These are phyloP conservation scores for Takifugu bimaculatus DNA, from an alignment of 2,113 vertebrate genomes.

Conservation along the genomic window DNA sequence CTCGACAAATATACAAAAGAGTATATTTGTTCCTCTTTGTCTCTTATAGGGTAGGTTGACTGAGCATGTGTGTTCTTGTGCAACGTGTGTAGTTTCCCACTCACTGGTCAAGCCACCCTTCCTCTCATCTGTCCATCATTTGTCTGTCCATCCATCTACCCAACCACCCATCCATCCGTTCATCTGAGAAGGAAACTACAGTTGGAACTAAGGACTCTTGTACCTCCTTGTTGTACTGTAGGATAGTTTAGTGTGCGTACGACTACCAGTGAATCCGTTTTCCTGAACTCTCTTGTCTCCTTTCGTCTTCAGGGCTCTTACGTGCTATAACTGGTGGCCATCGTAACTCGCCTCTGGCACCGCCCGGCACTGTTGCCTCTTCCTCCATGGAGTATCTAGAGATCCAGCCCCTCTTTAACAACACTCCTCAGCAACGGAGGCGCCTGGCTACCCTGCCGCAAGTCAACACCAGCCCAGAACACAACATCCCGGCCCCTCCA, in stretches of 20 bases:
- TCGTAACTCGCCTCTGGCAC: constrained; percentile 78
- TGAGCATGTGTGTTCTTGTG: constrained; percentile 54
- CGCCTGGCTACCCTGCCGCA: constrained; percentile 81
- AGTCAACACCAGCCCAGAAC: constrained; percentile 70
- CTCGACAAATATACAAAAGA: not conserved
- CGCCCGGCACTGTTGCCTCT: constrained; percentile 84
- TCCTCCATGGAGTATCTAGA: constrained; percentile 94
- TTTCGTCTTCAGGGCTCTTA: constrained; percentile 66
- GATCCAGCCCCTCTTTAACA: constrained; percentile 81
- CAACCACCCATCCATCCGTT: constrained; percentile 14
- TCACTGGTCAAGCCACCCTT: constrained; percentile 4
- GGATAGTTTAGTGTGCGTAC: not conserved
- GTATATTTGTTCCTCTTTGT: constrained; percentile 22
- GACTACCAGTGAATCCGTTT: not conserved
- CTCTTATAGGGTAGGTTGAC: constrained; percentile 65
- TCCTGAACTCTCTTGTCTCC: not conserved
- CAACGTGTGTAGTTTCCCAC: constrained; percentile 18
- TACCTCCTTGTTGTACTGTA: not conserved
- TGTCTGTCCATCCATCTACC: constrained; percentile 10
- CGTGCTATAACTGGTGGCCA: constrained; percentile 72
- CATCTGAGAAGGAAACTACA: constrained; percentile 40
- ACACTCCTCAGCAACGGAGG: constrained; percentile 83
- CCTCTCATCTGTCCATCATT: constrained; percentile 20
- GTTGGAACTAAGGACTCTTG: not conserved
- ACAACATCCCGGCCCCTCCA: constrained; percentile 66